Percentiles rank a stretch among this genome's conserved stretches.
These are phyloP conservation scores for Myotis lucifugus DNA, from an alignment of 2,113 vertebrate species.

Conservation along the genomic window DNA sequence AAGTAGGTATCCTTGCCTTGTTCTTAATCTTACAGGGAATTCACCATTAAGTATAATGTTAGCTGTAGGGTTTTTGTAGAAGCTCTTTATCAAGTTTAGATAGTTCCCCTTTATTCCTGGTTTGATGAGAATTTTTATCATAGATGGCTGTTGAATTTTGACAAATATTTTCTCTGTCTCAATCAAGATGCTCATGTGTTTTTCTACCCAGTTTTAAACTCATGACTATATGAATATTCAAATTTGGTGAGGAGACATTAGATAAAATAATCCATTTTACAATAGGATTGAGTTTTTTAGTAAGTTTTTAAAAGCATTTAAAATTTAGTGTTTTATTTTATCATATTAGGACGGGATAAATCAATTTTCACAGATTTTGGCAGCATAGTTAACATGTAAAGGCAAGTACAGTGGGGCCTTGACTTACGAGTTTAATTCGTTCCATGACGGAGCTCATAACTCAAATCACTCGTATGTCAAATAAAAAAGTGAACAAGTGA, in stretches of 20 bases:
- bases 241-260: neutral
- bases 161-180: neutral
- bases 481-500: too few relatives aligned
- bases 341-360: neutral
- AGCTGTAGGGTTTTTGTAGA: neutral
- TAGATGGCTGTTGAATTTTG: neutral
- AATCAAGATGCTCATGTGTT: neutral
- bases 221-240: neutral
- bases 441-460: too few relatives aligned
- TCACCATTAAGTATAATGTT: neutral
- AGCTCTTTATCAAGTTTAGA: neutral
- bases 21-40: neutral
- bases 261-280: slow-evolving; percentile 2
- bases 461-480: too few relatives aligned
- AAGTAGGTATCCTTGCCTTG: neutral
- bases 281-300: neutral
- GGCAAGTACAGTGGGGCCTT: neutral
- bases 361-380: neutral
- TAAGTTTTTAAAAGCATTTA: slow-evolving; percentile 8
- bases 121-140: slow-evolving; percentile 38
- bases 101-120: neutral
- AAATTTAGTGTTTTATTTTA: slow-evolving; percentile 13
- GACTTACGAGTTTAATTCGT: too few relatives aligned
- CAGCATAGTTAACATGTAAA: neutral
- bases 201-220: slow-evolving; percentile 31